Conservation (phyloP, 1,140 invertebrate genomes). For the Piezodorus guildinii region DNA sequence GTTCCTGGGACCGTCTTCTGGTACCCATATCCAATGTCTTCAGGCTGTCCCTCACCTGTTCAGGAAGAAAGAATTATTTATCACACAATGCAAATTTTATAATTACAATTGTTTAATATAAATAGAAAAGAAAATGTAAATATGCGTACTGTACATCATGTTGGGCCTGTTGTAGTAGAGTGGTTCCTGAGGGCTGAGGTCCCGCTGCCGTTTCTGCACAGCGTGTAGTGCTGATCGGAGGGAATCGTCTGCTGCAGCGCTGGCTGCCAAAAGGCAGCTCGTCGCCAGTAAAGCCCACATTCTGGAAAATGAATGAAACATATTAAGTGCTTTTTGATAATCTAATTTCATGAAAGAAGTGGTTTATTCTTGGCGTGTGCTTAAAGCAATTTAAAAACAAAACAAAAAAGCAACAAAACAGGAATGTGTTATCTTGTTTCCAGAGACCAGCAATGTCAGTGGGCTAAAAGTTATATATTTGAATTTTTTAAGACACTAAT, state of each 20-base stretch:
- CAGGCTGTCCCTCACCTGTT: conserved; percentile 29
- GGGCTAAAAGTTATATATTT: too few relatives aligned
- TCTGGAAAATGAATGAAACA: too few relatives aligned
- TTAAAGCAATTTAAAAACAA: too few relatives aligned
- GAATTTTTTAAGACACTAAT: too few relatives aligned
- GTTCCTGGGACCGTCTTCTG: conserved; percentile 27
- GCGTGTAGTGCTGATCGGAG: conserved; percentile 24
- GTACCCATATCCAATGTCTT: conserved; percentile 31
- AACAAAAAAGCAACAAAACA: too few relatives aligned
- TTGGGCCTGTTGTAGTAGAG: conserved; percentile 20
- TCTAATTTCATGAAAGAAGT: too few relatives aligned
- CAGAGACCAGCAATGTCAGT: too few relatives aligned
- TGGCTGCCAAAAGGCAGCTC: not conserved
- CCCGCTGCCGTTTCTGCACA: conserved; percentile 24
- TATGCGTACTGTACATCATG: not conserved
- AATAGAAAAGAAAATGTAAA: too few relatives aligned
- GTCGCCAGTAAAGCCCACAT: not conserved
- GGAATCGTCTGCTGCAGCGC: conserved; percentile 17
- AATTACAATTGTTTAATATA: too few relatives aligned
- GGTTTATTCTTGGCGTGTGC: too few relatives aligned
- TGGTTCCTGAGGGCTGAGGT: conserved; percentile 11
- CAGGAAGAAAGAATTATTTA: not conserved
- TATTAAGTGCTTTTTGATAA: too few relatives aligned
- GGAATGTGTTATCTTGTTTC: too few relatives aligned
- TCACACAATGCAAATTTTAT: not conserved